Base-by-base conservation (phyloP, 2,888 invertebrate genomes). In the Portevinia maculata region DNA sequence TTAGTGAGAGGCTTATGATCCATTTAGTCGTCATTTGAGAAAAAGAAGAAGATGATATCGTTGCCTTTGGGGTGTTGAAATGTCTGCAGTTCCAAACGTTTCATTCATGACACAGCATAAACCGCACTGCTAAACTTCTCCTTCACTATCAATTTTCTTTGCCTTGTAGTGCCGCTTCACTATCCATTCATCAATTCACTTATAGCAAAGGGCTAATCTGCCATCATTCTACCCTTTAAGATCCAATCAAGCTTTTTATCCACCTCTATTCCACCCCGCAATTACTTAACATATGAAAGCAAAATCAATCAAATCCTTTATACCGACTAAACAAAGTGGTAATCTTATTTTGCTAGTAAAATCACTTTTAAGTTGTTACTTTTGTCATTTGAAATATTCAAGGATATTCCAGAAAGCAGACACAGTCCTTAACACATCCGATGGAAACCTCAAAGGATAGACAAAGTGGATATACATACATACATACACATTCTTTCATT, bases 341-440 rank as follows among this genome's bases (percentile, higher is more conserved):
- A 69, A 76, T 76, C 60, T 69, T 53, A 69, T 69, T 76, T 62
- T 8, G 69, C 28, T 76, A 69, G 69, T 76, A 76, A 76, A 67
- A 76, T 69, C 76, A 62, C 69, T 69, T 69, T 76, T 64, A 69
- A 76, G 65, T 50, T 67, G 74, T 75, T 59, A 52, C 74, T 75
- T 55, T 59, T 15, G 74, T 67, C 74, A 59, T 48, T 41, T 41
- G 74, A 39, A 64, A 39, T 50, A 50, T 55, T 34, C 65, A 59
- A 59, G 59, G 1, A 24, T 59, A 21, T 30, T 13, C 53, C 17
- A 17, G 13, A 15, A 32, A 37, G 13, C 13, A 11, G 0, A 17
- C 24, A 48, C 4, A 28, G n/a, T n/a, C n/a, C n/a, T n/a, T n/a
- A n/a, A n/a, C n/a, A n/a, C 15, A 24, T n/a, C 24, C 5, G 21